Evolutionary conservation across 2,888 invertebrate species (phyloP).

Genomic region (Schizaphis graminum): DNA sequence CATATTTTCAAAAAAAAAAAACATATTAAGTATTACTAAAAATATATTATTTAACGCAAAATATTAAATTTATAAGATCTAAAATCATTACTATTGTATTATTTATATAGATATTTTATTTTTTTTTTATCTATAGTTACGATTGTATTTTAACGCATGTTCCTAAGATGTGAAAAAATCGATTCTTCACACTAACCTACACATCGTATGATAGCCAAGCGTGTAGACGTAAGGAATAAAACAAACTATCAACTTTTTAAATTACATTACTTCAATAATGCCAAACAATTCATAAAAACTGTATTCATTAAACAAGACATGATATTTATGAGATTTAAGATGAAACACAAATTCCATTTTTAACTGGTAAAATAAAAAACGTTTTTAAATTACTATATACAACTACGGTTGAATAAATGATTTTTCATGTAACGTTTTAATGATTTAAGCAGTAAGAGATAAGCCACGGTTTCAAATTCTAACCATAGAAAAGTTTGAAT

Average conservation of each 20-base stretch:
- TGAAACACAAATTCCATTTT: constrained; percentile 6
- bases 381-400: constrained; percentile 28
- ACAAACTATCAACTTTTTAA: not conserved
- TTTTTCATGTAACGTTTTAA: constrained; percentile 37
- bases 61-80: not conserved
- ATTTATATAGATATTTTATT: no score
- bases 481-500: constrained; percentile 14
- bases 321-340: constrained; percentile 1
- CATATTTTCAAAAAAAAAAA: not conserved
- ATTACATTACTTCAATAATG: not conserved
- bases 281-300: not conserved
- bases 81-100: no score
- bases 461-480: constrained; percentile 43
- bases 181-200: not conserved
- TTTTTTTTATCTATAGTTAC: not conserved
- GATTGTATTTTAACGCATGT: not conserved
- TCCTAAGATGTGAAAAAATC: not conserved
- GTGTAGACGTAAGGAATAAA: not conserved
- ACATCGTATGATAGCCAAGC: not conserved
- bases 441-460: constrained; percentile 30
- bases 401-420: constrained; percentile 1
- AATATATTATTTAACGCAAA: no score
- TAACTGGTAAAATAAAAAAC: constrained; percentile 26
- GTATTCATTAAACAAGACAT: not conserved
- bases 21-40: no score